phyloP scores from a whole-genome alignment of 2,888 invertebrate species.

The Carabus problematicus region DNA sequence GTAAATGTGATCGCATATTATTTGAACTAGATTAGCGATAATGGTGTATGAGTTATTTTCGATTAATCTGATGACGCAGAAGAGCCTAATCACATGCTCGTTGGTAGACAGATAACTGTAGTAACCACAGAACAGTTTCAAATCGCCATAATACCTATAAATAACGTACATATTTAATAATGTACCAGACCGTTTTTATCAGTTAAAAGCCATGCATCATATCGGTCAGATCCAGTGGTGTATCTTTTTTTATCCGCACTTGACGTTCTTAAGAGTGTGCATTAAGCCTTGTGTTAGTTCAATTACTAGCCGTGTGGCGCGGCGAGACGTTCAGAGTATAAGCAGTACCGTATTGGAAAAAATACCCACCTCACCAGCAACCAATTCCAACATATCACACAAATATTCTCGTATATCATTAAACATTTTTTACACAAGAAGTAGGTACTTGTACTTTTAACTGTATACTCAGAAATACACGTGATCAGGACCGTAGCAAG shows the following conservation, averaged over 20 bases:
- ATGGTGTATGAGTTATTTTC: slow-evolving; percentile 1
- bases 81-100: slow-evolving; percentile 25
- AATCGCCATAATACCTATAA: slow-evolving; percentile 28
- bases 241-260: slow-evolving; percentile 28
- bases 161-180: slow-evolving; percentile 35
- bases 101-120: slow-evolving; percentile 8
- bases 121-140: neutral
- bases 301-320: slow-evolving; percentile 29
- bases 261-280: slow-evolving; percentile 34
- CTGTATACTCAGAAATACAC: too few species aligned
- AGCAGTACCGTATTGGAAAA: slow-evolving; percentile 26
- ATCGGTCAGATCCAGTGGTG: slow-evolving; percentile 31
- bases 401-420: too few species aligned
- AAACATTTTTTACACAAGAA: too few species aligned
- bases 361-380: too few species aligned
- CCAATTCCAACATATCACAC: too few species aligned
- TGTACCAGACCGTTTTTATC: slow-evolving; percentile 13
- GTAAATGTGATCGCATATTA: too few species aligned
- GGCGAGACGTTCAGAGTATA: slow-evolving; percentile 6
- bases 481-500: too few species aligned
- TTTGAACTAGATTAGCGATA: slow-evolving; percentile 20
- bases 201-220: slow-evolving; percentile 29
- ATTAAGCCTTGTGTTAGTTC: slow-evolving; percentile 37
- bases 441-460: too few species aligned
- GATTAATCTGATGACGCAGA: slow-evolving; percentile 20